Conservation (phyloP, 2,113 vertebrate genomes). For the Salvelinus alpinus region DNA sequence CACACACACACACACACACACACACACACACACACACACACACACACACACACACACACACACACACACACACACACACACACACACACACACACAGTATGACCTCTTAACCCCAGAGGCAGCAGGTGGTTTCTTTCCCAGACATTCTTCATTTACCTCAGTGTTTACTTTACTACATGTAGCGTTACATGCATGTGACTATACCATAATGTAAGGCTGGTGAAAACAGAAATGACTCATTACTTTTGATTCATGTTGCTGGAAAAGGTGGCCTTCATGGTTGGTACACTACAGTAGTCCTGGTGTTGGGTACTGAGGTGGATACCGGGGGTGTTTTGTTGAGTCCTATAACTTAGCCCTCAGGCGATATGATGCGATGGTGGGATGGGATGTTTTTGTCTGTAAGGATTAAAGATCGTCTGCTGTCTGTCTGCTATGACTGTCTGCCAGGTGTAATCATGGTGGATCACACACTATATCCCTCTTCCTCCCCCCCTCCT, state of each 20-base stretch:
- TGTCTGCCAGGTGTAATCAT: constrained; percentile 42
- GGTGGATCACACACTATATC: constrained; percentile 3
- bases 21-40: too few species aligned
- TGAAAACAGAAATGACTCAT: not conserved
- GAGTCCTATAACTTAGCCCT: not conserved
- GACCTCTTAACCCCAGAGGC: too few species aligned
- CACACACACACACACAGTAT: too few species aligned
- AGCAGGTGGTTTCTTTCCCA: not conserved
- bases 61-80: too few species aligned
- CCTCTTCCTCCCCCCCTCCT: not conserved
- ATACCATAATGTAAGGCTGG: not conserved
- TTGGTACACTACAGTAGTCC: not conserved
- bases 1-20: too few species aligned
- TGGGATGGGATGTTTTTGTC: constrained; percentile 15
- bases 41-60: too few species aligned
- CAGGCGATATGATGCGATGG: too few species aligned
- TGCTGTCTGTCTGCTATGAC: constrained; percentile 20
- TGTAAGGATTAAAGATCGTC: not conserved
- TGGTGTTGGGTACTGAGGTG: too few species aligned
- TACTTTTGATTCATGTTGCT: not conserved
- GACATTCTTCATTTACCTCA: not conserved
- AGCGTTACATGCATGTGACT: not conserved
- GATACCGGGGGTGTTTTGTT: not conserved
- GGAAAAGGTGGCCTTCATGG: not conserved
- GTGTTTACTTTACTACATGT: not conserved